phyloP scores from a whole-genome alignment of 2,797 vertebrate species.

The Sternarchorhynchus goeldii region DNA sequence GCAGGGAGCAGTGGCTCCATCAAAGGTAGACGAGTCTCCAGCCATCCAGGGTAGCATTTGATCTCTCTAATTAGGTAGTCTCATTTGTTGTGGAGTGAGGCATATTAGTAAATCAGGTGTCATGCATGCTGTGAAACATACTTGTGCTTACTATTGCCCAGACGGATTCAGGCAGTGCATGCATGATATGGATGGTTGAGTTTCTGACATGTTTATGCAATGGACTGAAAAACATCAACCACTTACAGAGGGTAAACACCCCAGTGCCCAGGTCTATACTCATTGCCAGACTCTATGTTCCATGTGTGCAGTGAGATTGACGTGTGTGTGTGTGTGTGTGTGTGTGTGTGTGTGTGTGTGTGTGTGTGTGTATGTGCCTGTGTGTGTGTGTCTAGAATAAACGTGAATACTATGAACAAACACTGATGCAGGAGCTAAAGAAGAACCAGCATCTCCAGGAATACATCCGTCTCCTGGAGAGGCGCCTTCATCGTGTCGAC shows the following conservation, averaged over 20 bases:
- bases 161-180: slow-evolving; percentile 1
- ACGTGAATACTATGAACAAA: slow-evolving; percentile 77
- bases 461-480: slow-evolving; percentile 73
- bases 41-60: slow-evolving; percentile 6
- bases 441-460: slow-evolving; percentile 80
- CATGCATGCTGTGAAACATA: slow-evolving; percentile 1
- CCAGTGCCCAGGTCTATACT: background rate
- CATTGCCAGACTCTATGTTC: background rate
- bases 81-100: background rate
- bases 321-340: background rate
- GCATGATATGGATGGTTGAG: background rate
- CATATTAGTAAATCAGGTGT: slow-evolving; percentile 30
- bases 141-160: background rate
- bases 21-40: background rate
- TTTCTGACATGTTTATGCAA: slow-evolving; percentile 30
- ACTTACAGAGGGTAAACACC: slow-evolving; percentile 1
- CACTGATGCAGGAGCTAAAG: slow-evolving; percentile 78
- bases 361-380: background rate
- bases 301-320: background rate
- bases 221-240: slow-evolving; percentile 23
- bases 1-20: background rate
- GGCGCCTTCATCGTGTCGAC: slow-evolving; percentile 60
- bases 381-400: slow-evolving; percentile 60
- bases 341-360: background rate
- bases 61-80: slow-evolving; percentile 6